Base-by-base conservation (phyloP, 1,140 invertebrate genomes). In the Protaetia brevitarsis region DNA sequence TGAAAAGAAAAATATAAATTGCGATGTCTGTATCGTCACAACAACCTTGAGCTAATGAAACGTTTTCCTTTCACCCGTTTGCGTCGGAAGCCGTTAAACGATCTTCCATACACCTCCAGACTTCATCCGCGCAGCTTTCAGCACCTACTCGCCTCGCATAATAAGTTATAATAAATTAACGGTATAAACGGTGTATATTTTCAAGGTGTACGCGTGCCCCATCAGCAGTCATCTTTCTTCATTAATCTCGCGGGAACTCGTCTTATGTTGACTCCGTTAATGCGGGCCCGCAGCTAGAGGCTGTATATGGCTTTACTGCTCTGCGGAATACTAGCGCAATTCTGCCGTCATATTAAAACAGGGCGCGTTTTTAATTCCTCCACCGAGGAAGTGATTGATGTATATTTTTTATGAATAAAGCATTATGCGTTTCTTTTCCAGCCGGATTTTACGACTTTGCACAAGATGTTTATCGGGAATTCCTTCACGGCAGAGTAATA, bases 101-200 rank as follows among this genome's bases (percentile, higher is more conserved):
- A n/a, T n/a, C n/a, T n/a, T n/a, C n/a, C n/a, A n/a, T n/a, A n/a
- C n/a, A n/a, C n/a, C n/a, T n/a, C n/a, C n/a, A n/a, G n/a, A 51
- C 41, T 51, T 51, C 41, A 51, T 51, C 41, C n/a, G 19, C 41
- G 8, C 6, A 13, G 41, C 41, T 19, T 51, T 19, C 41, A 51
- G n/a, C n/a, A n/a, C n/a, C 26, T 51, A 51, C 16, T 51, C 19
- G 6, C 26, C 41, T 23, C 26, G 41, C 19, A 51, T 51, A 51
- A 51, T 51, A 51, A 51, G 41, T 51, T 51, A 51, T 51, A 51
- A 51, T 51, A 51, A 51, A 51, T 51, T 51, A 51, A 51, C 41
- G 41, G 19, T 23, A 51, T 51, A 51, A 51, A 51, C 41, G 41
- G 41, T n/a, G n/a, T 51, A 51, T 51, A 19, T 51, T 51, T 51